Percentiles rank a stretch among this genome's conserved stretches.
phyloP scores from a whole-genome alignment of 2,113 vertebrate genomes.

The Pangasianodon hypophthalmus region DNA sequence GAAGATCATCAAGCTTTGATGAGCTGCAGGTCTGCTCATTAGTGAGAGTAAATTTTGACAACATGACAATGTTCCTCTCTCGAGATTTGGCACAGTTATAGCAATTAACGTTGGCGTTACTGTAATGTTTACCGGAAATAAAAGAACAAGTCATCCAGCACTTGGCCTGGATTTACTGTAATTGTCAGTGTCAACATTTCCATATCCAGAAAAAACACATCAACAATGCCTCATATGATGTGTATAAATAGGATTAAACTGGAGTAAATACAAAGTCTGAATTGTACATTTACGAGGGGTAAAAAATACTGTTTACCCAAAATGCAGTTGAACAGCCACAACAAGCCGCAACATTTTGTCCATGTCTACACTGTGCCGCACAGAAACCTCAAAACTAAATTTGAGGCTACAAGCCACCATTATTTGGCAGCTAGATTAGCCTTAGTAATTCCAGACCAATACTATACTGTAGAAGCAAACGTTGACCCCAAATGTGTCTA shows the following conservation, averaged over 20 bases:
- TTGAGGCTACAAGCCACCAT: neutral
- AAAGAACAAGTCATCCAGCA: conserved; percentile 66
- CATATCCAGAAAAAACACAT: neutral
- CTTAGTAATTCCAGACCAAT: neutral
- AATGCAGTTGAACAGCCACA: neutral
- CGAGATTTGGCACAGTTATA: conserved; percentile 67
- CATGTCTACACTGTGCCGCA: neutral
- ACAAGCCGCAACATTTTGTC: neutral
- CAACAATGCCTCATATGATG: neutral
- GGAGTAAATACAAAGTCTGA: neutral
- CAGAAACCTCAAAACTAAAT: neutral
- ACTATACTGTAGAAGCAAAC: neutral
- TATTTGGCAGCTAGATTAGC: neutral
- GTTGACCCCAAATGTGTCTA: neutral
- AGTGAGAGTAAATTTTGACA: conserved; percentile 77
- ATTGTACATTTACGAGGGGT: neutral
- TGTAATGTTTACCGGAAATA: conserved; percentile 70
- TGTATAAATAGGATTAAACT: neutral
- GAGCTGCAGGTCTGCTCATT: conserved; percentile 70
- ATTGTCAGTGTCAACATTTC: neutral
- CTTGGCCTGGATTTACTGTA: conserved; percentile 59
- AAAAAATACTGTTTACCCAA: neutral
- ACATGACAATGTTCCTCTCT: conserved; percentile 77
- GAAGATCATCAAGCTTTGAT: conserved; percentile 68
- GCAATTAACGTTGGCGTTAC: conserved; percentile 70